Base-by-base conservation (phyloP, 1,140 invertebrate genomes). In the Rhizoglyphus robini region DNA sequence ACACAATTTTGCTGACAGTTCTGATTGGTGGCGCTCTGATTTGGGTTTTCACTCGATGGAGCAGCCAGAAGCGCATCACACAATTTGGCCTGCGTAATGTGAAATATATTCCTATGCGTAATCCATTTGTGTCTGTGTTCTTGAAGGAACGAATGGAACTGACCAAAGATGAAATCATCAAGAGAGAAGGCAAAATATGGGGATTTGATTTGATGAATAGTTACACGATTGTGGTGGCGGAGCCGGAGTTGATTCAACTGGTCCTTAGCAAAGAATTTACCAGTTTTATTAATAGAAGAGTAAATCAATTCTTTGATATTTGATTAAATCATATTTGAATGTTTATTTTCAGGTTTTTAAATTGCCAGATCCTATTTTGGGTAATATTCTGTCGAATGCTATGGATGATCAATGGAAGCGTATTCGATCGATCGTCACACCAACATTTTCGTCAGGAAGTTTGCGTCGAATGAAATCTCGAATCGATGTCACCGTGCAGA, bases 221-320 rank as follows among this genome's bases (percentile, higher is more conserved):
- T 34, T 63, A 65, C 1, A 54, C 29, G n/a, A 30, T 70, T 11
- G 48, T 62, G 18, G 32, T 70, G 13, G 65, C 64, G 18, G 70
- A 70, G 38, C 32, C 60, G 2, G 67, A 68, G 4, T 20, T 70
- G 23, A n/a, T 70, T 32, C 66, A 70, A 51, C 62, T 69, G 36
- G 48, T 70, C 29, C 23, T 69, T 11, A 63, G 67, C 5, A 70
- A 69, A 57, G 49, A 70, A 32, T 70, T 70, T n/a, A 66, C 49
- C 15, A 70, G 67, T 48, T 70, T 70, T 49, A 47, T 38, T 31
- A 65, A 68, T 49, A 49, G 64, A 49, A 32, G 31, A 30, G 68
- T 70, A 62, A 36, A 59, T n/a, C n/a, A n/a, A n/a, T n/a, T n/a
- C n/a, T n/a, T n/a, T n/a, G n/a, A n/a, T n/a, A n/a, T n/a, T n/a